Evolutionary conservation across 1,140 invertebrate species (phyloP), one percentile per base, ranked within the genome.

Genomic region (Drosophila lacteicornis): DNA sequence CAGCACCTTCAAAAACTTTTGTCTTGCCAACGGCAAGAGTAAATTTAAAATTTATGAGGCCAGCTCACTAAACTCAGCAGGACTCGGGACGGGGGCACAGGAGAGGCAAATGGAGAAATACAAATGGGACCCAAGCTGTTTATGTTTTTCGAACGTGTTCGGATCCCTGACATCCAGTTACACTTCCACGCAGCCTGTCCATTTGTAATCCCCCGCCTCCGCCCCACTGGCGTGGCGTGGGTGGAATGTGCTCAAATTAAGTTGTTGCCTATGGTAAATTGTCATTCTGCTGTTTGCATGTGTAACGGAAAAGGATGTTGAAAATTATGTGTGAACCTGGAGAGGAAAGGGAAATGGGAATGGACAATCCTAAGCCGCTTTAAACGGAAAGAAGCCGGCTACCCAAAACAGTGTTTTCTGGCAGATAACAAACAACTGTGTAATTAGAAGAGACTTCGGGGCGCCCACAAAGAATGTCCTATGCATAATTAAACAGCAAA

Each of bases 401-500:
- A 27, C 46, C 50, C 27, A 22, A 42, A 59, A 53, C 66, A 73
- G 68, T 74, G 70, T 74, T 73, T 22, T 42, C 43, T 33, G 58
- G 11, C 60, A 65, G 84, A 88, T 88, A 88, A 90, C 85, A 84
- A 71, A 70, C 73, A 80, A 60, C 49, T 69, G 83, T 86, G 83
- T 86, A 86, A 86, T 86, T 86, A 88, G 68, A 80, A 66, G 49
- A 60, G 67, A 73, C 79, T 47, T 61, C 47, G 47, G 66, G 43
- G 12, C 51, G 59, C 56, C 65, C 73, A 63, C 67, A 68, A 69
- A 75, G 53, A 76, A 73, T 83, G 79, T 78, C 75, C 74, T 67
- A 53, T 88, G 84, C 77, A 87, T 87, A 87, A 87, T 87, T 87
- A 87, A 87, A 75, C 74, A 79, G 65, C 77, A 87, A 88, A 88